These are phyloP conservation scores for Poeciliopsis presidionis DNA, from an alignment of 2,797 vertebrate genomes.

Conservation along the genomic window DNA sequence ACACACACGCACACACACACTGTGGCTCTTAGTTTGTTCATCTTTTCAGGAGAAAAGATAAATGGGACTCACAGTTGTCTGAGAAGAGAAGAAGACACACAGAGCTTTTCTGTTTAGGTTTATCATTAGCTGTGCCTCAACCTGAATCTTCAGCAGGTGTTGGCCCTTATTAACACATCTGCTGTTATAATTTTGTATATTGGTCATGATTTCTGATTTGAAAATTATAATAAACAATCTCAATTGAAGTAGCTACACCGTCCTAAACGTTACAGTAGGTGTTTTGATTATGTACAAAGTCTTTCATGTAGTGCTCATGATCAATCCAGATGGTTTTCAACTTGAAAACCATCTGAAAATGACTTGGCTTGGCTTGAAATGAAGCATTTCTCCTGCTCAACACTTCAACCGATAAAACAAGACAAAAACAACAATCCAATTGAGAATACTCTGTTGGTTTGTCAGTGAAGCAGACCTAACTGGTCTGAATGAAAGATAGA, in stretches of 20 bases:
- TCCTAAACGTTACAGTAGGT: not conserved
- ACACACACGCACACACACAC: constrained; percentile 49
- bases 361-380: not conserved
- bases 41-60: constrained; percentile 47
- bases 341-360: too few relatives aligned
- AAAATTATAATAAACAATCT: not conserved
- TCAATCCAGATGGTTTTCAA: not conserved
- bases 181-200: not conserved
- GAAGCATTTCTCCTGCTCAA: not conserved
- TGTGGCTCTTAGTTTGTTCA: constrained; percentile 33
- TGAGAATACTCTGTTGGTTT: not conserved
- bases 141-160: constrained; percentile 5
- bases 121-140: not conserved
- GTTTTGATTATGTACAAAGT: not conserved
- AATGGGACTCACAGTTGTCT: constrained; percentile 53
- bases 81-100: constrained; percentile 48
- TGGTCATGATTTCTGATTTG: not conserved
- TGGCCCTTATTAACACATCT: constrained; percentile 6
- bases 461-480: constrained; percentile 18
- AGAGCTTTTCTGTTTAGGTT: constrained; percentile 9
- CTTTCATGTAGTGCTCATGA: not conserved
- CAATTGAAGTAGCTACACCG: not conserved
- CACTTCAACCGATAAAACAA: not conserved
- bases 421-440: not conserved
- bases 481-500: constrained; percentile 44